Conservation (phyloP, 2,113 vertebrate species). For the Lagopus leucura region DNA sequence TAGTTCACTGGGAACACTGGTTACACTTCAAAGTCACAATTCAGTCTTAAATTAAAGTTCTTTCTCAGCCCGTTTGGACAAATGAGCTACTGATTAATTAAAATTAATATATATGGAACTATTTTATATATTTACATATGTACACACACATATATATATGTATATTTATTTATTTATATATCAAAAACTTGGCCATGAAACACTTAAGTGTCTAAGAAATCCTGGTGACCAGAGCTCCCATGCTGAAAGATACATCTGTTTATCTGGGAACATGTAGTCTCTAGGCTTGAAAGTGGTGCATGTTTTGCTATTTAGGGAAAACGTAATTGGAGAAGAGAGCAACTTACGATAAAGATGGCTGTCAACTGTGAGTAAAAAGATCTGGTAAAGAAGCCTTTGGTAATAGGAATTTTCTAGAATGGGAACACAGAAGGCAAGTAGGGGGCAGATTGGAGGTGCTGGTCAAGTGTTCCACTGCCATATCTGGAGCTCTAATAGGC, state of each 20-base stretch:
- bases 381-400: neutral
- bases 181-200: neutral
- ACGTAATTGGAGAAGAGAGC: neutral
- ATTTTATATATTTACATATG: no score
- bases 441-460: neutral
- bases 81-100: neutral
- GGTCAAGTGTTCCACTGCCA: neutral
- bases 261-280: fast-evolving
- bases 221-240: neutral
- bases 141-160: no score
- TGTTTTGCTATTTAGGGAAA: neutral
- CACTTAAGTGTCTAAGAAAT: neutral
- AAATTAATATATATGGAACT: neutral
- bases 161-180: no score
- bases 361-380: neutral
- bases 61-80: neutral
- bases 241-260: neutral
- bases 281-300: neutral
- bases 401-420: neutral
- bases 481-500: neutral
- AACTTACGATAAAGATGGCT: neutral
- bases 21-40: neutral
- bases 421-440: neutral
- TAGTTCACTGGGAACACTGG: neutral
- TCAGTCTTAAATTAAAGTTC: neutral